Percentiles rank a stretch among this genome's conserved stretches.
Conservation (phyloP, 2,113 vertebrate genomes). For the Pangasianodon gigas region DNA sequence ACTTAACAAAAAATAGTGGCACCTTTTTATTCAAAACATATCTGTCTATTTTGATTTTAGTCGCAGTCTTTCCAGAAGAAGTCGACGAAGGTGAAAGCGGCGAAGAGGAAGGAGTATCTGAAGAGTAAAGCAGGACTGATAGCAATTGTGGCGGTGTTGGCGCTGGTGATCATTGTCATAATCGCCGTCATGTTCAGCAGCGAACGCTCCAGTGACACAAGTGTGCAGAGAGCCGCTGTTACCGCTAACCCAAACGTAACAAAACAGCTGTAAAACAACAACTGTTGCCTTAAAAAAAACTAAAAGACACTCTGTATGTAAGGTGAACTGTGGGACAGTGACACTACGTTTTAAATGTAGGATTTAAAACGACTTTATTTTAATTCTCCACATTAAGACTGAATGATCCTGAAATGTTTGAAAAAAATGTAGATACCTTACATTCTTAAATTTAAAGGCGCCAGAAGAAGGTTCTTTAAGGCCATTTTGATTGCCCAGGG, state of each 20-base stretch:
- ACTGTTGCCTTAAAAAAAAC: not conserved
- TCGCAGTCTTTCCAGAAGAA: conserved; percentile 29
- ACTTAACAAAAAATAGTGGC: not conserved
- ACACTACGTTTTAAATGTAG: not conserved
- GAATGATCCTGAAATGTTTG: not conserved
- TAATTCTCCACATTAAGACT: not conserved
- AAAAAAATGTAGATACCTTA: not conserved
- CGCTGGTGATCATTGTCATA: conserved; percentile 46
- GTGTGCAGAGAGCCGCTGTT: not conserved
- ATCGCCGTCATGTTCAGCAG: conserved; percentile 35
- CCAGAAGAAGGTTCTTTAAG: not conserved
- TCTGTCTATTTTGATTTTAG: conserved; percentile 35
- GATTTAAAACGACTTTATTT: not conserved
- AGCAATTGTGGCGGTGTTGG: conserved; percentile 27
- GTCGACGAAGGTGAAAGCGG: conserved; percentile 31
- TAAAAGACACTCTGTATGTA: not conserved
- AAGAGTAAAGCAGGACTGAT: conserved; percentile 51
- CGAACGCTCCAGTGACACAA: not conserved
- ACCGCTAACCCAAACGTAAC: not conserved
- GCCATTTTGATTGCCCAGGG: not conserved
- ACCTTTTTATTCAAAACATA: not conserved
- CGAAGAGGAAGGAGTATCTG: conserved; percentile 43
- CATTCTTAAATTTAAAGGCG: not conserved
- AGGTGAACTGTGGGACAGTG: not conserved
- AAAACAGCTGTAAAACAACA: conserved; percentile 15